These are phyloP conservation scores for Drosophila anomelani DNA, from an alignment of 2,888 invertebrate species.

Conservation along the genomic window DNA sequence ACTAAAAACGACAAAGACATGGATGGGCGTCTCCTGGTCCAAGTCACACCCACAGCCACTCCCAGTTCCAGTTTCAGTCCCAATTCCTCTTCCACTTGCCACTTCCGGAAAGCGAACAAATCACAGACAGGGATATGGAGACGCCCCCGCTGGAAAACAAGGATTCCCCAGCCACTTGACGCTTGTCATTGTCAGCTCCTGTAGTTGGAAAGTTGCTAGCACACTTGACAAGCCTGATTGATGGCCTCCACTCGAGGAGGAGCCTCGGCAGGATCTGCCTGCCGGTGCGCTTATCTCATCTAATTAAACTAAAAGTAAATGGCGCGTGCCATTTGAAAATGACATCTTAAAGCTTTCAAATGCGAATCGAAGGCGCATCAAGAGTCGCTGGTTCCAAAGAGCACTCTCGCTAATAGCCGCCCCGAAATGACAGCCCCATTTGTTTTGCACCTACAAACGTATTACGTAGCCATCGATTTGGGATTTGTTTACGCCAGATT, in stretches of 20 bases:
- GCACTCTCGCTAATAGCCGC: conserved; percentile 21
- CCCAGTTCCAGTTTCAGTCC: not conserved
- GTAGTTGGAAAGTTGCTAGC: conserved; percentile 75
- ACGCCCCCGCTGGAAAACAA: conserved; percentile 32
- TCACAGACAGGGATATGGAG: conserved; percentile 14
- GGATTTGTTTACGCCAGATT: conserved; percentile 67
- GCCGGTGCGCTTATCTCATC: conserved; percentile 55
- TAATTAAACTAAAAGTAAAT: conserved; percentile 71
- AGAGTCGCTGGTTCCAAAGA: conserved; percentile 23
- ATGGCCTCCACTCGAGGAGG: conserved; percentile 49
- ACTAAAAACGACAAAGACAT: conserved; percentile 62
- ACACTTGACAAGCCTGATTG: conserved; percentile 75
- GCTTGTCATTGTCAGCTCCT: conserved; percentile 75
- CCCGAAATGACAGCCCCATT: conserved; percentile 21
- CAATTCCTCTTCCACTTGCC: conserved; percentile 5
- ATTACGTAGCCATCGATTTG: conserved; percentile 45
- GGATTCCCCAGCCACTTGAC: conserved; percentile 57
- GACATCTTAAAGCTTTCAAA: conserved; percentile 35
- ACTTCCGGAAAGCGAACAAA: conserved; percentile 17
- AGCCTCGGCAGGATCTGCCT: conserved; percentile 26
- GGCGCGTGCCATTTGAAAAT: conserved; percentile 43
- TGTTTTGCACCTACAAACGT: conserved; percentile 3
- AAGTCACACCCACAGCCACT: conserved; percentile 2
- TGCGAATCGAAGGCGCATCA: conserved; percentile 20
- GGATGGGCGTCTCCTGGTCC: conserved; percentile 16